Evolutionary conservation across 2,113 vertebrate genomes (phyloP).

Genomic region (Callithrix jacchus): DNA sequence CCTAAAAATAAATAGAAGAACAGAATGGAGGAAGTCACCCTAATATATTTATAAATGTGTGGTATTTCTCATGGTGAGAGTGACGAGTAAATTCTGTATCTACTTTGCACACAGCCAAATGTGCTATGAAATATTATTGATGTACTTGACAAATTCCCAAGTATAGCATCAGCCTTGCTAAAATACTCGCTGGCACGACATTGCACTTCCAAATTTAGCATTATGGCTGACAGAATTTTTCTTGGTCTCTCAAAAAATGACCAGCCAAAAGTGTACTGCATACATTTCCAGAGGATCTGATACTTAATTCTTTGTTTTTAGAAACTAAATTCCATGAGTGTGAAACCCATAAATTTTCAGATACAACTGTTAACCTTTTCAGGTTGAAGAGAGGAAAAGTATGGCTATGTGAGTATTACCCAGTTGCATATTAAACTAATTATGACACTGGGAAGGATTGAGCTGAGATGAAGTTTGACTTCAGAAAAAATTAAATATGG

Average conservation of each 20-base stretch:
- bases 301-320: constrained; percentile 35
- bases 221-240: constrained; percentile 57
- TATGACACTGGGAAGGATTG: background rate
- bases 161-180: constrained; percentile 71
- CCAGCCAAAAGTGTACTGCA: constrained; percentile 61
- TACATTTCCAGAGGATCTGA: constrained; percentile 50
- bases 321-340: constrained; percentile 41
- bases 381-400: background rate
- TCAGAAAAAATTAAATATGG: background rate
- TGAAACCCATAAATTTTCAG: background rate
- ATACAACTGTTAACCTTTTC: constrained; percentile 42
- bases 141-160: constrained; percentile 73
- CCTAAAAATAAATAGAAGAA: constrained; percentile 42
- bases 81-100: constrained; percentile 62
- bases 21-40: constrained; percentile 36
- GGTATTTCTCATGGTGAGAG: constrained; percentile 48
- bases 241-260: constrained; percentile 59
- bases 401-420: background rate
- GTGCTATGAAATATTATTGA: constrained; percentile 74
- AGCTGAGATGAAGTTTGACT: background rate
- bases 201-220: constrained; percentile 70
- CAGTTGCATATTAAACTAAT: background rate
- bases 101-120: constrained; percentile 68
- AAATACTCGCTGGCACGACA: constrained; percentile 59
- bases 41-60: constrained; percentile 62